Evolutionary conservation across 2,113 vertebrate genomes (phyloP).

Genomic region (Monarcha castaneiventris): DNA sequence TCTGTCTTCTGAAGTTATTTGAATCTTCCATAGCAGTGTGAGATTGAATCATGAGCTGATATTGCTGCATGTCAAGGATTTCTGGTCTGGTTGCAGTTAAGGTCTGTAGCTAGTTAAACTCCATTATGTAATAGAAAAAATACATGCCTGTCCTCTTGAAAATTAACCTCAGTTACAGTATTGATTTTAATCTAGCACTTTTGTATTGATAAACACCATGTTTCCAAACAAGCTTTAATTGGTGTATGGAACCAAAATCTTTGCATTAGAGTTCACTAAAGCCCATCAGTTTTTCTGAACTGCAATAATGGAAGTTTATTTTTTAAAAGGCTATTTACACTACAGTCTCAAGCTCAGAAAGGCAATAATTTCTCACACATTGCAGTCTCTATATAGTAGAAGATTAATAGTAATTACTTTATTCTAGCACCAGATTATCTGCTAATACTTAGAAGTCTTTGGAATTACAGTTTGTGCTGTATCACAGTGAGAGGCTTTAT

Average conservation of each 20-base stretch:
- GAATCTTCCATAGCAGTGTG: background rate
- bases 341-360: background rate
- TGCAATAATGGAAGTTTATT: background rate
- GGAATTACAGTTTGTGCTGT: background rate
- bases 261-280: constrained; percentile 2
- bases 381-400: background rate
- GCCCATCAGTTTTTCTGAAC: background rate
- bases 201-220: background rate
- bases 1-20: background rate
- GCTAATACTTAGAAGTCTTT: background rate
- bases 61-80: background rate
- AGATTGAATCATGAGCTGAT: background rate
- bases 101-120: background rate
- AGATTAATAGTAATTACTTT: background rate
- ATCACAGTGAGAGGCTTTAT: background rate
- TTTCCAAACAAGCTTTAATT: background rate
- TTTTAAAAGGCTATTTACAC: background rate
- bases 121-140: background rate
- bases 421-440: background rate
- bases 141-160: background rate
- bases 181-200: background rate
- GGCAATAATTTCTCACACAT: background rate
- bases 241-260: background rate
- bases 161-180: constrained; percentile 10
- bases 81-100: background rate